A percentile compares a stretch with the other conserved stretches of the same genome.
Conservation (phyloP, 2,888 invertebrate species). For the Vesta saturnalis region DNA sequence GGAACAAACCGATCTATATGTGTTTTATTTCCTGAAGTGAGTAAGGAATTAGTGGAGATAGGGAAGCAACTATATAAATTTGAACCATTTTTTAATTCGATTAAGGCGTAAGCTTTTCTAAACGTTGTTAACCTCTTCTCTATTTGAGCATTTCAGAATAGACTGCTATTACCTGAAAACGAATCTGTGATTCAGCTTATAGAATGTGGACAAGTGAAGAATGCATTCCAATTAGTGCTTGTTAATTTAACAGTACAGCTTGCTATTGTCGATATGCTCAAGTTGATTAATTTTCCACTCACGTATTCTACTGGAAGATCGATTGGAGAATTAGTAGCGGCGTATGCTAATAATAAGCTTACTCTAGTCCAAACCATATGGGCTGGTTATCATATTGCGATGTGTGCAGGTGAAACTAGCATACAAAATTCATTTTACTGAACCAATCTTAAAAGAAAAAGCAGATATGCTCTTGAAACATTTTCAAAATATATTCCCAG, state of each 20-base stretch:
- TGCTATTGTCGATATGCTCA: slow-evolving; percentile 62
- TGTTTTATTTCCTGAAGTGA: slow-evolving; percentile 11
- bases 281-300: slow-evolving; percentile 59
- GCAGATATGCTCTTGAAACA: too few species aligned
- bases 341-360: slow-evolving; percentile 89
- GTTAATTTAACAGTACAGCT: slow-evolving; percentile 67
- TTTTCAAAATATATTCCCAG: background rate
- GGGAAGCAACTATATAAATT: slow-evolving; percentile 70
- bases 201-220: background rate
- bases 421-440: too few species aligned
- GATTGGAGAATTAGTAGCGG: slow-evolving; percentile 90
- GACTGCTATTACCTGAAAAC: background rate
- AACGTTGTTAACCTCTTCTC: background rate
- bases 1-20: slow-evolving; percentile 2
- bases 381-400: slow-evolving; percentile 11
- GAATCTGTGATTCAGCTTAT: slow-evolving; percentile 3
- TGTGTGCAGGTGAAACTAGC: too few species aligned
- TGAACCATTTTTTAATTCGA: slow-evolving; percentile 76
- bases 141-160: slow-evolving; percentile 15
- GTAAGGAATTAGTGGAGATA: slow-evolving; percentile 11
- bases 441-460: too few species aligned
- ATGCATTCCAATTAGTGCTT: background rate
- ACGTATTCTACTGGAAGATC: slow-evolving; percentile 71
- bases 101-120: slow-evolving; percentile 69
- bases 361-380: slow-evolving; percentile 77